These are phyloP conservation scores for Ormyrus rosae DNA, from an alignment of 2,888 invertebrate species.

Conservation along the genomic window DNA sequence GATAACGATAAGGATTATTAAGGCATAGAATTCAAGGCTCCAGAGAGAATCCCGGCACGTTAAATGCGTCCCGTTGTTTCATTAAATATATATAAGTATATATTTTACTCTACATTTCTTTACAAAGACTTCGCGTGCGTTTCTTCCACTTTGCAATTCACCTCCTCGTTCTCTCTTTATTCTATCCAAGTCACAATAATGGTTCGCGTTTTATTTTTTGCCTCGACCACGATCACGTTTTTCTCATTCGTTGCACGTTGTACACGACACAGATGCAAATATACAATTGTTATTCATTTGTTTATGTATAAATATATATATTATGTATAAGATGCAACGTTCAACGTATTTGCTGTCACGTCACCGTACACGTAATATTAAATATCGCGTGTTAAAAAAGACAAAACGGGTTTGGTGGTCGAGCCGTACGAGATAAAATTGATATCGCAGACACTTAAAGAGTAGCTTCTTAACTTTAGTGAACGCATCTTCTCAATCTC, in stretches of 20 bases:
- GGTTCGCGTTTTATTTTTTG: neutral
- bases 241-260: constrained; percentile 46
- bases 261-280: constrained; percentile 40
- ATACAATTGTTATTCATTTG: constrained; percentile 24
- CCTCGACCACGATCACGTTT: constrained; percentile 22
- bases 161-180: constrained; percentile 13
- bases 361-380: constrained; percentile 46
- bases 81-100: constrained; percentile 49
- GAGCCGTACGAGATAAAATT: constrained; percentile 50
- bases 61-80: constrained; percentile 52
- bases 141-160: neutral
- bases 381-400: constrained; percentile 49
- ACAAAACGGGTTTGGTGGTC: constrained; percentile 36
- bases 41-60: constrained; percentile 60
- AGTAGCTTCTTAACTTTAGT: constrained; percentile 32
- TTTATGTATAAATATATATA: constrained; percentile 33
- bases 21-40: constrained; percentile 69
- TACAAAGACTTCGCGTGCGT: constrained; percentile 44
- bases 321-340: constrained; percentile 52
- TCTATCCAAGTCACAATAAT: constrained; percentile 4
- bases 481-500: constrained; percentile 20
- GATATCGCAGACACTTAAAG: constrained; percentile 41
- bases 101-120: constrained; percentile 43
- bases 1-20: constrained; percentile 65
- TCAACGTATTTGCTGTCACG: constrained; percentile 12